Base-by-base conservation (phyloP, 2,113 vertebrate genomes). In the Psilopsiagon aurifrons region DNA sequence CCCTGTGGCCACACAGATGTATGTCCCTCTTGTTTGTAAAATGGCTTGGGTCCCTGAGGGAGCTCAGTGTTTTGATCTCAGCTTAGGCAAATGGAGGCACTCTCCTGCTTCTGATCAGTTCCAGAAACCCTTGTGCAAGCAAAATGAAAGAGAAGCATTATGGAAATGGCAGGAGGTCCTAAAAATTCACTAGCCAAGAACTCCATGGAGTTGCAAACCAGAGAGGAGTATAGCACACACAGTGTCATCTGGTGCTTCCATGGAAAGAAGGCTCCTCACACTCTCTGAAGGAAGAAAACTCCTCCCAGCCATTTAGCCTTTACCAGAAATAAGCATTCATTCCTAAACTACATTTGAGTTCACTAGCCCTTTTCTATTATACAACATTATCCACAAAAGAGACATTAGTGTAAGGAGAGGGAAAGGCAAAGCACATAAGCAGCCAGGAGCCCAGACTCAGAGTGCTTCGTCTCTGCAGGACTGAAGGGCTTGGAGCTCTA, bases 401-500 rank as follows among this genome's bases (percentile, higher is more conserved):
- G 69, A 79, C 17, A 18, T 81, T 68, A 43, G 51, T 57, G 55
- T 27, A 77, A 81, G 92, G 37, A 90, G 75, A 83, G 57, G 76
- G 60, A 83, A 96, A 93, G 60, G 90, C 64, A 95, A 83, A 95
- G 92, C 84, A 41, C 2, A 1, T 0, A 60, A 67, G n/a, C 67
- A 83, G 90, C 76, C 76, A 57, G 66, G 64, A 88, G 70, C 27
- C 27, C 4, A 0, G 75, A 82, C 78, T 88, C 85, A 46, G 82
- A 77, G 73, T 7, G 55, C 76, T 94, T 64, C 7, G 11, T 86
- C 80, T 93, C 90, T 7, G 29, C 88, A 67, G 81, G 80, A 73
- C 76, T 20, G 28, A 55, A 44, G 88, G 71, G 60, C 51, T 37
- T 71, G 79, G 92, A 96, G 92, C 95, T 95, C 90, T 92, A 92